Evolutionary conservation across 2,888 invertebrate species (phyloP).

Genomic region (Thymelicus acteon): DNA sequence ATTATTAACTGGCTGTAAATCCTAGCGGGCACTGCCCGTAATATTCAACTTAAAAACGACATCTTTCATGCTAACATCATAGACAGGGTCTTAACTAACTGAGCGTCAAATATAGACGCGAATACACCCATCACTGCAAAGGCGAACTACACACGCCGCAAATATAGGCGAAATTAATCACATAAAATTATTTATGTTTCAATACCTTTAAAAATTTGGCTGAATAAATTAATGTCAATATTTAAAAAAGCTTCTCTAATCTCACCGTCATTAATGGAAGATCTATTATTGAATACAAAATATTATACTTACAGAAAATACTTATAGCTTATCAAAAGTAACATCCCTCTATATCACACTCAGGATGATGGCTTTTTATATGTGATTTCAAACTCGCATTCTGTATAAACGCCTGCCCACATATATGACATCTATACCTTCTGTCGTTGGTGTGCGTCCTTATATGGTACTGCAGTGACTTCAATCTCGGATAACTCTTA

Average conservation of each 20-base stretch:
- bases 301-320: background rate
- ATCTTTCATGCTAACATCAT: background rate
- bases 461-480: constrained; percentile 85
- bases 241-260: too few species aligned
- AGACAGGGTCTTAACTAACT: too few species aligned
- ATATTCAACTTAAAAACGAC: background rate
- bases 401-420: constrained; percentile 80
- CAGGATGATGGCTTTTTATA: constrained; percentile 83
- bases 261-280: background rate
- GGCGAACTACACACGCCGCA: too few species aligned
- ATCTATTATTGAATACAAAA: background rate
- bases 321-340: constrained; percentile 55
- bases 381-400: constrained; percentile 85
- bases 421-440: constrained; percentile 81
- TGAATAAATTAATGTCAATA: too few species aligned
- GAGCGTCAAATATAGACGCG: too few species aligned
- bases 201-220: too few species aligned
- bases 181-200: too few species aligned
- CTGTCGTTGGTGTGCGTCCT: constrained; percentile 85
- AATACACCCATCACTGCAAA: too few species aligned
- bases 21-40: background rate
- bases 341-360: constrained; percentile 72
- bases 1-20: background rate
- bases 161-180: too few species aligned
- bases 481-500: constrained; percentile 85